These are phyloP conservation scores for Phaedon cochleariae DNA, from an alignment of 2,888 invertebrate species.

Conservation along the genomic window DNA sequence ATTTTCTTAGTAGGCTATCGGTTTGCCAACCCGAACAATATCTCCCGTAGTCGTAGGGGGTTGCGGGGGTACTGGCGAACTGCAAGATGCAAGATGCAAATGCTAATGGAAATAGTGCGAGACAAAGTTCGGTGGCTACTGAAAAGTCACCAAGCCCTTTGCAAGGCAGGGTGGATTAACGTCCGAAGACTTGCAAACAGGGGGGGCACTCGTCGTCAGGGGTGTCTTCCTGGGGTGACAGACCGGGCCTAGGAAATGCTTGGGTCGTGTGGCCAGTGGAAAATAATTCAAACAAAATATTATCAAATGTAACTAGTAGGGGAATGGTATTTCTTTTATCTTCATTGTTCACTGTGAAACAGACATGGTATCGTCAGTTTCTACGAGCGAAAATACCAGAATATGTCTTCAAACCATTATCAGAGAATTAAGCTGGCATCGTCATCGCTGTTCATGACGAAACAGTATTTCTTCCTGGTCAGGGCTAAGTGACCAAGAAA, in stretches of 20 bases:
- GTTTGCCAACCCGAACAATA: background rate
- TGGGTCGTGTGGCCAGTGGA: background rate
- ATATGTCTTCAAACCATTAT: no score
- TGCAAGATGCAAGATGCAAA: no score
- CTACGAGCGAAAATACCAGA: no score
- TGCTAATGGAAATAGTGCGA: no score
- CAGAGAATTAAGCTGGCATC: no score
- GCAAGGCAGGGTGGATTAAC: background rate
- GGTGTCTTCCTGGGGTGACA: background rate
- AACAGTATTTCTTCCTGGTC: no score
- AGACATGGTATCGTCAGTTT: no score
- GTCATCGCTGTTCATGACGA: no score
- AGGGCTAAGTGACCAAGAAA: no score
- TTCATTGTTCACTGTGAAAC: no score
- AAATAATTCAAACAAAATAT: background rate
- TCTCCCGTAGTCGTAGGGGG: background rate
- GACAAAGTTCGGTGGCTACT: slow-evolving; percentile 1
- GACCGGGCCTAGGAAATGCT: background rate
- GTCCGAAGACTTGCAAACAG: background rate
- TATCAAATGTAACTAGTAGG: background rate
- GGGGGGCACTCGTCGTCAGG: background rate
- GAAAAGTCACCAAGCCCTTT: background rate
- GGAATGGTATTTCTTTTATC: no score
- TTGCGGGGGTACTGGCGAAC: background rate
- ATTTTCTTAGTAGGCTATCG: background rate